Evolutionary conservation across 2,888 invertebrate species (phyloP).

Genomic region (Euproctis similis): DNA sequence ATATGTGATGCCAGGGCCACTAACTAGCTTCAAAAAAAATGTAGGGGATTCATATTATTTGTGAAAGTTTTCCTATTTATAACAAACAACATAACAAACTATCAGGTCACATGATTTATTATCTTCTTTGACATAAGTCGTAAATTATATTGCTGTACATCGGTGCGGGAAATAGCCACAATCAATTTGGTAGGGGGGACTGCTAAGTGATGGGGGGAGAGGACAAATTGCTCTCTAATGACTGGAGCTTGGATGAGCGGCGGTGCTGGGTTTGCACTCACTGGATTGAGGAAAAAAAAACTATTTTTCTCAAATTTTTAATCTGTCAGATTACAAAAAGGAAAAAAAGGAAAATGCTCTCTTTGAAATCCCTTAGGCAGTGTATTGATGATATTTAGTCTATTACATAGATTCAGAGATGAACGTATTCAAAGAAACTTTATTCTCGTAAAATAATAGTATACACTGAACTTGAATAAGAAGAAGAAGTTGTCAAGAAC

Average conservation of each 20-base stretch:
- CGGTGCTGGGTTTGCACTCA: conserved; percentile 26
- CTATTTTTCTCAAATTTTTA: neutral
- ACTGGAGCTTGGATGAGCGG: conserved; percentile 26
- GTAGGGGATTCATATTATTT: too few relatives aligned
- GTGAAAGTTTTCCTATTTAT: neutral
- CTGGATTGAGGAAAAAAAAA: neutral
- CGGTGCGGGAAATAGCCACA: conserved; percentile 43
- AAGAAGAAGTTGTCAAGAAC: too few relatives aligned
- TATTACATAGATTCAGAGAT: too few relatives aligned
- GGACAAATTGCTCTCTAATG: conserved; percentile 61
- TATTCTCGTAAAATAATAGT: too few relatives aligned
- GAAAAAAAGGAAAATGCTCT: too few relatives aligned
- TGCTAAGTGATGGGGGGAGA: conserved; percentile 31
- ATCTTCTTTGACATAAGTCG: conserved; percentile 9
- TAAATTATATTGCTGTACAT: conserved; percentile 22
- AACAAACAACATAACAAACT: neutral
- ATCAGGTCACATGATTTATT: conserved; percentile 6
- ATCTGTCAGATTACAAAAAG: too few relatives aligned
- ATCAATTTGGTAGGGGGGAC: conserved; percentile 53
- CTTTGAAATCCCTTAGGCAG: too few relatives aligned
- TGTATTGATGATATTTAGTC: too few relatives aligned
- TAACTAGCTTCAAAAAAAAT: too few relatives aligned
- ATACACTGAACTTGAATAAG: too few relatives aligned
- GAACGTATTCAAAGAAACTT: too few relatives aligned
- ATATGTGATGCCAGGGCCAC: too few relatives aligned